Percentiles rank a stretch among this genome's conserved stretches.
phyloP scores from a whole-genome alignment of 2,113 vertebrate genomes.

The Anseranas semipalmata region DNA sequence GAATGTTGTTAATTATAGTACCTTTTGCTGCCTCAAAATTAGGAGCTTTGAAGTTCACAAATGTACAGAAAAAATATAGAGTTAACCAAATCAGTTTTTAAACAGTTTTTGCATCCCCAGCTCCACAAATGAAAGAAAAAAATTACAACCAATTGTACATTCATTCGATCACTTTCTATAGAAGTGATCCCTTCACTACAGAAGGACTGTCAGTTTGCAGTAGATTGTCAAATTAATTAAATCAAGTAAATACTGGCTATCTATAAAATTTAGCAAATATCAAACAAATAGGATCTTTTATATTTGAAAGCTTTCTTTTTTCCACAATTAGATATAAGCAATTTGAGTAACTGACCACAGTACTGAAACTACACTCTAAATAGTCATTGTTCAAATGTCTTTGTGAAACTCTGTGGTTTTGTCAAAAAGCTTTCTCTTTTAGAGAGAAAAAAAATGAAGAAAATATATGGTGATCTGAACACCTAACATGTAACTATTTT shows the following conservation, averaged over 20 bases:
- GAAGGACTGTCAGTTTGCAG: background rate
- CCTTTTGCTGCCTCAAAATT: background rate
- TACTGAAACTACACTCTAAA: background rate
- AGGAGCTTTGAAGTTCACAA: background rate
- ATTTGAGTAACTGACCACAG: background rate
- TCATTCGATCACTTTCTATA: background rate
- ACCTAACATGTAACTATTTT: background rate
- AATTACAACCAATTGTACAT: accelerated
- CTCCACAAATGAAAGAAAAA: background rate
- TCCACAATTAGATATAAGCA: background rate
- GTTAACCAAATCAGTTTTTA: background rate
- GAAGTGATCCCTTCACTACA: no score
- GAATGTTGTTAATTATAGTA: background rate
- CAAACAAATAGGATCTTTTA: background rate
- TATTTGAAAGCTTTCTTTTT: background rate
- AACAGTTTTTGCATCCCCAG: background rate
- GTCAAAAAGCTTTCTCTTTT: background rate
- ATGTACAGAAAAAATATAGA: background rate
- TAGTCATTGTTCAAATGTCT: background rate
- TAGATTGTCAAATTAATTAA: background rate
- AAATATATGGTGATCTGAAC: background rate
- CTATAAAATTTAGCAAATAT: background rate
- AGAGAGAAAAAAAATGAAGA: background rate
- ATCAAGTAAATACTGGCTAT: background rate
- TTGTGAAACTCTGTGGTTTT: background rate